Evolutionary conservation across 2,113 vertebrate genomes (phyloP), one percentile per base, ranked within the genome.

Genomic region (Solea solea): DNA sequence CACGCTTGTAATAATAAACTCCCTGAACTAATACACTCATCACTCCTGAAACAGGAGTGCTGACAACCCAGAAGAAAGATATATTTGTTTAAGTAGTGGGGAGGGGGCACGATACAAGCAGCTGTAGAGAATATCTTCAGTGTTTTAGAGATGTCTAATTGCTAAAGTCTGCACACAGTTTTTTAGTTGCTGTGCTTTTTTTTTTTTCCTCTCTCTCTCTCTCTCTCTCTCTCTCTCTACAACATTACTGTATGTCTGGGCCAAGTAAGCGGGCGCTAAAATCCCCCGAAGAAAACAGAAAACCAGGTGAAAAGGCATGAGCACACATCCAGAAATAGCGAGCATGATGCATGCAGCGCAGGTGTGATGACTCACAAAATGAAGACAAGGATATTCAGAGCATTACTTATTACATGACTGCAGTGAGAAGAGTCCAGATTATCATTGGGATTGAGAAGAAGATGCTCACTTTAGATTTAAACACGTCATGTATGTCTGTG

Each of bases 1-100:
- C 83, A 84, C 44, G 81, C 88, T 83, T 86, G 82, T 86, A 89
- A 92, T 92, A 92, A 92, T 91, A 90, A 91, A 91, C 82, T 78
- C 85, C 81, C 85, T 60, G 63, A 80, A 74, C 88, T 93, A 91
- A 93, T 92, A 88, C 65, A 83, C 89, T 89, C 89, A 83, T 88
- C 89, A 83, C 77, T 90, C 87, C 84, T 78, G 65, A 82, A 86
- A 79, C 45, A 39, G 60, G 83, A 81, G 76, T 77, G 82, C 76
- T 86, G 87, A 88, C 84, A 86, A 74, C 39, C 50, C 51, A 71
- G 75, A 82, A 79, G 76, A 88, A 87, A 81, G 76, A 77, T 77
- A 48, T 85, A 71, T 90, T 90, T 90, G 78, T 92, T 87, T 90
- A 84, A 87, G 74, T 51, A 11, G 65, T n/a, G 28, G 16, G 13